Base-by-base conservation (phyloP, 1,140 invertebrate genomes). In the Drosophila subobscura region DNA sequence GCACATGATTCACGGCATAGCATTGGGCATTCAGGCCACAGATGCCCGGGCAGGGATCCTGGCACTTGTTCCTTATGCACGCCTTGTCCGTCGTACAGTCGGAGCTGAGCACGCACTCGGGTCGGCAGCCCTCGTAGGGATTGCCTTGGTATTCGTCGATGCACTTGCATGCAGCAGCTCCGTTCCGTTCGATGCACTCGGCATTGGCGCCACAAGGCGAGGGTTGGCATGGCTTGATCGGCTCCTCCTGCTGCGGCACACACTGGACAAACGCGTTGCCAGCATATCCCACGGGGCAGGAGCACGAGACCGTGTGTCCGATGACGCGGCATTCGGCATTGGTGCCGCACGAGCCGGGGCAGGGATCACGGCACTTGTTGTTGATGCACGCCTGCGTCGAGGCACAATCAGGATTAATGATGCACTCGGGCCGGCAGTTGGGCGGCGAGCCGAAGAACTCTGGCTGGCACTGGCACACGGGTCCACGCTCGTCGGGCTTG, bases 21-120 rank as follows among this genome's bases (percentile, higher is more conserved):
- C 96, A 97, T 73, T 95, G 93, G 2, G 96, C 96, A 70, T 95
- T 93, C 2, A 93, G 92, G 12, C 96, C 96, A 75, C 95, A 96
- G 5, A 94, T 95, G 58, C 94, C 95, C 1, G 95, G 94, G 77
- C 96, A 97, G 16, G 96, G 96, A 92, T 96, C 95, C 23, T 94
- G 92, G 84, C 96, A 96, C 89, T 96, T 96, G 77, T 93, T 95
- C 42, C 94, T 93, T 29, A 95, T 94, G 79, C 96, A 97, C 37
- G 95, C 93, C 56, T 96, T 92, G 64, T 94, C 93, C 5, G 93
- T 91, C 1, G 93, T 78, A 90, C 97, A 98, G 64, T 98, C 96
- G 10, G 93, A 93, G 79, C 95, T 96, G 23, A 92, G 92, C 90
- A 96, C 95, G 89, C 96, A 97, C 91, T 96, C 96, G 47, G 95